Conservation (phyloP, 1,140 invertebrate genomes). For the Thrips palmi region DNA sequence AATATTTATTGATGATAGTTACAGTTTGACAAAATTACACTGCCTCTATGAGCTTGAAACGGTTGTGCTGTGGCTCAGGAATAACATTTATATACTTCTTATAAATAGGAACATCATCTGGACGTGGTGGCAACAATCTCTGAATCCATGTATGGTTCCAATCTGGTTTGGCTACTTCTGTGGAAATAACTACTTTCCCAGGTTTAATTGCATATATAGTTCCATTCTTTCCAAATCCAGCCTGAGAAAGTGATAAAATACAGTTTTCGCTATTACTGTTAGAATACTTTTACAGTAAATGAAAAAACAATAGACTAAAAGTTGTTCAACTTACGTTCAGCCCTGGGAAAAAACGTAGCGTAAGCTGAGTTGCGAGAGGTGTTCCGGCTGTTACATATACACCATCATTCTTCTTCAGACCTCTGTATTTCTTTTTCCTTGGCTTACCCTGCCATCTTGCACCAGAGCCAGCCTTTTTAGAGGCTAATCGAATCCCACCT, state of each 20-base stretch:
- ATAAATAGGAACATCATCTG: conserved; percentile 42
- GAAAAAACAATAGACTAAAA: conserved; percentile 6
- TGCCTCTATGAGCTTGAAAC: conserved; percentile 54
- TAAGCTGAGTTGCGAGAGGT: conserved; percentile 45
- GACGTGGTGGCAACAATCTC: conserved; percentile 36
- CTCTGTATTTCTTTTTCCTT: conserved; percentile 47
- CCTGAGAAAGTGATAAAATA: conserved; percentile 34
- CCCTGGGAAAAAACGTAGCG: conserved; percentile 58
- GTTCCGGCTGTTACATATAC: conserved; percentile 37
- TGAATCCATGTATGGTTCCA: conserved; percentile 49
- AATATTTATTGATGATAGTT: too few species aligned
- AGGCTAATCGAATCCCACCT: conserved; percentile 33
- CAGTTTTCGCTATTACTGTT: neutral
- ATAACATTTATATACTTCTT: conserved; percentile 71
- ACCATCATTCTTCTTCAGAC: conserved; percentile 48
- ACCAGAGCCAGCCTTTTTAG: conserved; percentile 45
- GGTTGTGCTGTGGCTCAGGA: conserved; percentile 46
- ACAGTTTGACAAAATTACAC: conserved; percentile 30
- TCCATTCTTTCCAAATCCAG: conserved; percentile 54
- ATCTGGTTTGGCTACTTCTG: conserved; percentile 52
- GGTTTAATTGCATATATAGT: conserved; percentile 53
- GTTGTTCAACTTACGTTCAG: conserved; percentile 38
- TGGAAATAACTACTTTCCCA: conserved; percentile 54
- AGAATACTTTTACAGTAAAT: conserved; percentile 6
- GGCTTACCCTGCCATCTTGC: conserved; percentile 41